Base-by-base conservation (phyloP, 2,888 invertebrate genomes). In the Cremastinae sp. region DNA sequence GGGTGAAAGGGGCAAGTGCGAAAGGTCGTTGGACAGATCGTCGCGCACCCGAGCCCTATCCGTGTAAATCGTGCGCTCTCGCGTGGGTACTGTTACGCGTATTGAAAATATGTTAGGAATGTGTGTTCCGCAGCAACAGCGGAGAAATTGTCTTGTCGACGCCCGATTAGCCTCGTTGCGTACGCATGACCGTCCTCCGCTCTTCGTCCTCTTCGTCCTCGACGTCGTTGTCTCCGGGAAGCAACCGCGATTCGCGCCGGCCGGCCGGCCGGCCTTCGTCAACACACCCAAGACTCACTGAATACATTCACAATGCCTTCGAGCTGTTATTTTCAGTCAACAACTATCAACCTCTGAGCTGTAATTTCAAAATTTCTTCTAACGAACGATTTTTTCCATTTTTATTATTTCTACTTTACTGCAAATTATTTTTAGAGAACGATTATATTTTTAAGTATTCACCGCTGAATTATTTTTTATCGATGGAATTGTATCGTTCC, bases 21-120 rank as follows among this genome's bases (percentile, higher is more conserved):
- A 76, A 76, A 73, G 73, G 73, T 76, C 76, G 73, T 76, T 76
- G 76, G 76, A 76, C 76, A 73, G 73, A 69, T 76, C 72, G 76
- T 69, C 73, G 69, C 76, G 64, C 76, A 72, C 73, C 69, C 69
- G 68, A 69, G 56, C 58, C 59, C 59, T 22, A 53, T 9, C n/a
- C 4, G 41, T 41, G 41, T n/a, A 9, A 41, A 41, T 41, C 35
- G 35, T 22, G 22, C 22, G 22, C 51, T 22, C 51, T 22, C 51
- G 22, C 22, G 22, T 43, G 51, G 51, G 39, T 49, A 10, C 22
- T 45, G 22, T 18, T n/a, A 43, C 45, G 55, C 35, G 55, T 37
- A 39, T n/a, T 8, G 59, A 22, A 58, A 16, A 14, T 39, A 18
- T 53, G 56, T 28, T 55, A 18, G 18, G 10, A 65, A 53, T 65